These are phyloP conservation scores for Conger conger DNA, from an alignment of 2,113 vertebrate species.

Conservation along the genomic window DNA sequence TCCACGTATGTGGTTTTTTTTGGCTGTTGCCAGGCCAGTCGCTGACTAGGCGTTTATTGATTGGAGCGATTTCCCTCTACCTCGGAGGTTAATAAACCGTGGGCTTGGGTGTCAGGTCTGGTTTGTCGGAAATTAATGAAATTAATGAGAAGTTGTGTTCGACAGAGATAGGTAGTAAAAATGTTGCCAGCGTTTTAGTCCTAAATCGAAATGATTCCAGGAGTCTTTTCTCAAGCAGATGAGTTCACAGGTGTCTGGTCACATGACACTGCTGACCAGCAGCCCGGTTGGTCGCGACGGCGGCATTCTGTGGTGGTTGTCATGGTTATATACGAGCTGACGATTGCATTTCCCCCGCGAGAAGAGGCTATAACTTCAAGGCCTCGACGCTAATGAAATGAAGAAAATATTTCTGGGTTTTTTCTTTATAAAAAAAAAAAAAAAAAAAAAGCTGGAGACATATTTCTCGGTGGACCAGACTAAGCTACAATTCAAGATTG, in stretches of 20 bases:
- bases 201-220: not conserved
- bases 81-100: not conserved
- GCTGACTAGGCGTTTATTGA: not conserved
- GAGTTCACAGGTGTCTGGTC: not conserved
- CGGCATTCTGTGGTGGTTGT: not conserved
- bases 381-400: not conserved
- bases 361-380: not conserved
- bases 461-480: not conserved
- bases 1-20: not conserved
- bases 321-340: not conserved
- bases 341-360: not conserved
- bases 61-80: not conserved
- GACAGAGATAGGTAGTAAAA: not conserved
- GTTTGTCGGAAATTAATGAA: not conserved
- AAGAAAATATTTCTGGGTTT: not conserved
- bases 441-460: not conserved
- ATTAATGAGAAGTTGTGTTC: not conserved
- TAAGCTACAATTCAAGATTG: not conserved
- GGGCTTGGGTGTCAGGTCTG: not conserved
- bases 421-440: not conserved
- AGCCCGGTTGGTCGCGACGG: not conserved
- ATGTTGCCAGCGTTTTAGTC: not conserved
- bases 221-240: not conserved
- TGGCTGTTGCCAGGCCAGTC: not conserved
- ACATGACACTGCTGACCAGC: not conserved